Base-by-base conservation (phyloP, 30 jellyfish, hydroid and myxozoan species). In the Chironex yamaguchii region DNA sequence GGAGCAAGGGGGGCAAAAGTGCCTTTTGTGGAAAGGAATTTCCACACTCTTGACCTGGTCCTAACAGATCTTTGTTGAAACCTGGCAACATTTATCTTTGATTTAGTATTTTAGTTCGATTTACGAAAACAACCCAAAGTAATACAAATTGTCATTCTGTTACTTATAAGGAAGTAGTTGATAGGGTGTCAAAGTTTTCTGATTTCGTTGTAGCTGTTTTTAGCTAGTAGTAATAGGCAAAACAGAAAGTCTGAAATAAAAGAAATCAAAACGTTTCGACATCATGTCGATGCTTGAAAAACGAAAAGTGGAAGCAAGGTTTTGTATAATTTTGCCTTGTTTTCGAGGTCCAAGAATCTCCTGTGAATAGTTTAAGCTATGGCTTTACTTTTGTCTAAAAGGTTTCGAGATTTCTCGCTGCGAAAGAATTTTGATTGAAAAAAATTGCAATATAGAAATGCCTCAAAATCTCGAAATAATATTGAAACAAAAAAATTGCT, bases 241-340 rank as follows among this genome's bases (percentile, higher is more conserved):
- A 72, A 72, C 71, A 72, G 78, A n/a, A n/a, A 74, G 78, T 74
- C 50, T 70, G 84, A 70, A 32, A 70, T 68, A 70, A 70, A 70
- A 68, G 70, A 70, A 17, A 70, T 67, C 70, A 23, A 70, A 68
- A 70, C 17, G 25, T 70, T 42, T 35, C 36, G 29, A 70, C 36
- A 70, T 70, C 29, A 49, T 70, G 49, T 21, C 81, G 35, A 22
- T 29, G 13, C 81, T 67, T 67, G 17, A 25, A 67, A 67, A 67
- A 67, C 22, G n/a, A 67, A 67, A 54, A 67, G 81, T 30, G 77
- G 30, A 64, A 64, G 35, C 81, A 34, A 67, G 32, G 67, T 67
- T n/a, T 67, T 67, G 42, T 67, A 1, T 28, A 54, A 67, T 67
- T 67, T 67, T 67, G 64, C 62, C 81, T 67, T 67, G 36, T n/a